Evolutionary conservation across 2,797 vertebrate species (phyloP).

Genomic region (Novumbra hubbsi): DNA sequence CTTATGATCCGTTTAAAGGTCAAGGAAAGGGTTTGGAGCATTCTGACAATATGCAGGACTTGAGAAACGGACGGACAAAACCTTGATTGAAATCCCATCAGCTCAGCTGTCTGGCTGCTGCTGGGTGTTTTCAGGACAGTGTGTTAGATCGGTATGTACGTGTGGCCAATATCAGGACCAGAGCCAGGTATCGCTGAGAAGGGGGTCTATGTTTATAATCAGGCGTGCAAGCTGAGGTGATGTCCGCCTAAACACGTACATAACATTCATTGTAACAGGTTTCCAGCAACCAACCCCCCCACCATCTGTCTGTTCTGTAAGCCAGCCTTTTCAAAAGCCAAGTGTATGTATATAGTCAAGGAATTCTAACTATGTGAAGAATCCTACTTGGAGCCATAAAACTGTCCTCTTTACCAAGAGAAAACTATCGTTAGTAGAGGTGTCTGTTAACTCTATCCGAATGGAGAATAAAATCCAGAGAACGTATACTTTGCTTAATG

Average conservation of each 20-base stretch:
- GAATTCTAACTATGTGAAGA: slow-evolving; percentile 37
- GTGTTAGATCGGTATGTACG: not conserved
- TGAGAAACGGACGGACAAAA: not conserved
- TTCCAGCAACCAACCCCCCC: slow-evolving; percentile 37
- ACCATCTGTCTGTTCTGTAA: not conserved
- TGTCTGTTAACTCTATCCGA: slow-evolving; percentile 28
- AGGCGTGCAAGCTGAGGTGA: slow-evolving; percentile 19
- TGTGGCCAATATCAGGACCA: not conserved
- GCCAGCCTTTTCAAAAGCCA: slow-evolving; percentile 21
- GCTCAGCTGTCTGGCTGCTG: not conserved
- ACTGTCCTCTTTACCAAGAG: slow-evolving; percentile 25
- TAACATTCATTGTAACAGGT: slow-evolving; percentile 10
- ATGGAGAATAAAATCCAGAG: slow-evolving; percentile 20
- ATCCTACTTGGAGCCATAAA: slow-evolving; percentile 33
- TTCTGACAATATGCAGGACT: slow-evolving; percentile 8
- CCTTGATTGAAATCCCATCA: not conserved
- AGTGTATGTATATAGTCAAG: slow-evolving; percentile 30
- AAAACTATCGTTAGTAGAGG: slow-evolving; percentile 30
- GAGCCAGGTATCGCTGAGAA: slow-evolving; percentile 7
- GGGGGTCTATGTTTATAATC: slow-evolving; percentile 42
- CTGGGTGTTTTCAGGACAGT: not conserved
- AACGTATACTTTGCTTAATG: slow-evolving; percentile 26
- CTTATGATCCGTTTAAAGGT: not conserved
- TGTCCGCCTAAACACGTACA: slow-evolving; percentile 23
- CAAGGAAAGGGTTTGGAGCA: slow-evolving; percentile 22